Evolutionary conservation across 2,113 vertebrate genomes (phyloP).

Genomic region (Jaculus jaculus): DNA sequence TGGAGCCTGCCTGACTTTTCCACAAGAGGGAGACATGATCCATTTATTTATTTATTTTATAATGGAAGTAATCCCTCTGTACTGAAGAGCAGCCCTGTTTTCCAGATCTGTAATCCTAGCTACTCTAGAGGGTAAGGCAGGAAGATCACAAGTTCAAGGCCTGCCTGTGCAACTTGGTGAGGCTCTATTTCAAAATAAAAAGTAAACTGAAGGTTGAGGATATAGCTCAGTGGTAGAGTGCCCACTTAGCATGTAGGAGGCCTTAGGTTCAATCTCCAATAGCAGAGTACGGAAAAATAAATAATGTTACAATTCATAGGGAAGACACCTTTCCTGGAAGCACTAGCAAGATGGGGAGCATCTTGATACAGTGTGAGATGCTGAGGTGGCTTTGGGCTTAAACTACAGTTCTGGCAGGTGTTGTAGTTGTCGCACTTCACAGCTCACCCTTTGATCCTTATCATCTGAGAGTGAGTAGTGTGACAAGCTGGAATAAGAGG

Average conservation of each 20-base stretch:
- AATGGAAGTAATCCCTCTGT: not conserved
- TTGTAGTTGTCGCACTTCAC: not conserved
- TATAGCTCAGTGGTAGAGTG: not conserved
- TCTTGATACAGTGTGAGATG: not conserved
- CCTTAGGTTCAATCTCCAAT: not conserved
- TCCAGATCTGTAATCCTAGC: not conserved
- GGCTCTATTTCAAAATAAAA: not conserved
- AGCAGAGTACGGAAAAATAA: not conserved
- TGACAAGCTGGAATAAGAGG: not conserved
- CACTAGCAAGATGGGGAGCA: too few species aligned
- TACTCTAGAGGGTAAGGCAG: too few species aligned
- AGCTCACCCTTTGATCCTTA: not conserved
- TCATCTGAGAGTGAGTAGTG: not conserved
- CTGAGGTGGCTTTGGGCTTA: not conserved
- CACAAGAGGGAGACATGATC: not conserved
- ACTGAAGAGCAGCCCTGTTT: not conserved
- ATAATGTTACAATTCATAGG: not conserved
- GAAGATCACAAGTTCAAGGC: not conserved
- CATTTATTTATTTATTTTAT: not conserved
- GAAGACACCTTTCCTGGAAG: not conserved
- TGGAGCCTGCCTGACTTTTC: not conserved
- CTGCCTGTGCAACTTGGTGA: too few species aligned
- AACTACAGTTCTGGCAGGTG: not conserved
- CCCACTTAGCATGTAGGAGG: not conserved
- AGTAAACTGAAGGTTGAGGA: not conserved